Evolutionary conservation across 2,888 invertebrate species (phyloP).

Genomic region (Folsomia candida): DNA sequence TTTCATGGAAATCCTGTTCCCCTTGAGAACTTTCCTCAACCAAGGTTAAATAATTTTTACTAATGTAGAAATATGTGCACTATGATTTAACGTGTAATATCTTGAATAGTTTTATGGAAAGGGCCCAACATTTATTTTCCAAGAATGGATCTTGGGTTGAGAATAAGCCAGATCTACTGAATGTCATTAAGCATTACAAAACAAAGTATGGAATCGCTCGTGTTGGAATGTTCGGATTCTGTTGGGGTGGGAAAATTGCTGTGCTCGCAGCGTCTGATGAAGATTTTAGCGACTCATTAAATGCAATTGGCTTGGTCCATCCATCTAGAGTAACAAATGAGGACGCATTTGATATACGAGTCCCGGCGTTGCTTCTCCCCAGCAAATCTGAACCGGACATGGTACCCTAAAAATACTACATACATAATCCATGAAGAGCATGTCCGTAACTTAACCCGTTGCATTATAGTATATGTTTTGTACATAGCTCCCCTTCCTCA

Average conservation of each 20-base stretch:
- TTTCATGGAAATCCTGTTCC: constrained; percentile 33
- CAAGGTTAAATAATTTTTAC: too few relatives aligned
- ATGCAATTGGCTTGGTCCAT: constrained; percentile 40
- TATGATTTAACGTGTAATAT: too few relatives aligned
- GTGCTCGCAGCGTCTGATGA: constrained; percentile 31
- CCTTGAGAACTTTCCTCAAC: constrained; percentile 34
- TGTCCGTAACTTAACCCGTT: too few relatives aligned
- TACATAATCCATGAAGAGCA: too few relatives aligned
- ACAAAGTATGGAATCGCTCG: constrained; percentile 24
- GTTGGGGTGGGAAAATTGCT: constrained; percentile 48
- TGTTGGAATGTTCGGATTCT: constrained; percentile 46
- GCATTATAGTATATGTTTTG: too few relatives aligned
- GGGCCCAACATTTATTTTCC: constrained; percentile 22
- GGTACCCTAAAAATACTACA: too few relatives aligned
- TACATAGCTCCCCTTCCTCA: constrained; percentile 24
- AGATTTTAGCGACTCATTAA: constrained; percentile 25
- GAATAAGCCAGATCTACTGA: constrained; percentile 20
- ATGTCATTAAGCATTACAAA: constrained; percentile 31
- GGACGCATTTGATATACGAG: constrained; percentile 32
- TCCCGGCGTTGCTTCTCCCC: constrained; percentile 36
- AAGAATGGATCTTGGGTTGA: constrained; percentile 25
- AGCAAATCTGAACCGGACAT: constrained; percentile 43
- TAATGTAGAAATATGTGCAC: too few relatives aligned
- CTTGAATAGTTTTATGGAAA: too few relatives aligned
- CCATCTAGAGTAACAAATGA: constrained; percentile 37